Conservation (phyloP, 2,113 vertebrate species). For the Lampris megalopsis region DNA sequence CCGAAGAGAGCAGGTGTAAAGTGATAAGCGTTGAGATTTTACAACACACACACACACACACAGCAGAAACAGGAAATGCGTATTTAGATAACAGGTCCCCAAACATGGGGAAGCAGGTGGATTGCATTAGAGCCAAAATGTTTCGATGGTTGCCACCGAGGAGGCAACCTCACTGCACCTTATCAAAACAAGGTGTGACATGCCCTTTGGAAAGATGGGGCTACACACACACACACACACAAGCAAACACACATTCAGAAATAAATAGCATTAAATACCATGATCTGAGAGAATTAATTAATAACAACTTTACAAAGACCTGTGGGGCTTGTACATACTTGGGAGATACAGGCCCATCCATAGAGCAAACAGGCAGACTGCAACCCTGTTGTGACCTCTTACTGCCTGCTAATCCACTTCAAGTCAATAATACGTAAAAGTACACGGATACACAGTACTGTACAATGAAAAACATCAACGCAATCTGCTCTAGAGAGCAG, state of each 20-base stretch:
- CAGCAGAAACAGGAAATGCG: not conserved
- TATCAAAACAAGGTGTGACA: constrained; percentile 57
- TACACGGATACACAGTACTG: constrained; percentile 57
- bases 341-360: constrained; percentile 42
- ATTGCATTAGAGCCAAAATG: constrained; percentile 33
- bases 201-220: constrained; percentile 54
- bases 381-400: constrained; percentile 51
- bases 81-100: not conserved
- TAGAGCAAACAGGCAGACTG: constrained; percentile 48
- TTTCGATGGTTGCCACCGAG: constrained; percentile 50
- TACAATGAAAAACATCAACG: constrained; percentile 32
- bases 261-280: constrained; percentile 46
- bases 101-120: constrained; percentile 32
- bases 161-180: constrained; percentile 56
- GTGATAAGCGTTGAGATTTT: not conserved
- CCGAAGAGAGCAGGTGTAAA: constrained; percentile 16
- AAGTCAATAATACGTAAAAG: too few relatives aligned
- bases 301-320: constrained; percentile 10
- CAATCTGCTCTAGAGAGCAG: too few relatives aligned
- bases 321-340: not conserved
- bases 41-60: not conserved
- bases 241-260: too few relatives aligned
- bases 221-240: constrained; percentile 37
- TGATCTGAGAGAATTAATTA: constrained; percentile 38
- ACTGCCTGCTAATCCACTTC: constrained; percentile 66